These are phyloP conservation scores for Acanthis flammea DNA, from an alignment of 2,797 vertebrate genomes.

Conservation along the genomic window DNA sequence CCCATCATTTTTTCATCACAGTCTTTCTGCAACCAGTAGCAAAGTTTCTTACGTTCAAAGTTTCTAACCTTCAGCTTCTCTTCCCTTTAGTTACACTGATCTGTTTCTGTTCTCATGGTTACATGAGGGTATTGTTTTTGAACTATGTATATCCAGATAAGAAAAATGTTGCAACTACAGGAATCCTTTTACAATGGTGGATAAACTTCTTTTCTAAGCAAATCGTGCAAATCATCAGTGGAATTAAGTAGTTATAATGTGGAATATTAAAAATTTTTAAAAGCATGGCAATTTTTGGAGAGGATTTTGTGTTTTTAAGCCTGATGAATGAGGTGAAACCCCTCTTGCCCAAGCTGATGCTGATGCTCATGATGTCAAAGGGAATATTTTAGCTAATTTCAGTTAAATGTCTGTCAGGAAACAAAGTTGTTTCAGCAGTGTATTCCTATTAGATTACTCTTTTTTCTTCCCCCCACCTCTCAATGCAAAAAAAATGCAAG, in stretches of 20 bases:
- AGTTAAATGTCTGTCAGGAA: background rate
- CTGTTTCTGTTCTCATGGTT: background rate
- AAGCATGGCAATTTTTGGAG: background rate
- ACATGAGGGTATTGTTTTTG: background rate
- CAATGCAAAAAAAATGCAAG: background rate
- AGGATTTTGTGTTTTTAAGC: background rate
- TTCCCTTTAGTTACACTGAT: background rate
- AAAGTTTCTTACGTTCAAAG: background rate
- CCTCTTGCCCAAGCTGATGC: background rate
- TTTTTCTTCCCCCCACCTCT: background rate
- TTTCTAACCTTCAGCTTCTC: background rate
- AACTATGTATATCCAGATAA: background rate
- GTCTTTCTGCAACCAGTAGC: background rate
- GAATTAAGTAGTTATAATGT: background rate
- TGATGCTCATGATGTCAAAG: background rate
- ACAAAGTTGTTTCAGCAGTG: background rate
- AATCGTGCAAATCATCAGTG: background rate
- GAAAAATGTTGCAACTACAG: background rate
- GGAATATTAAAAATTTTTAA: background rate
- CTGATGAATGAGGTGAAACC: background rate
- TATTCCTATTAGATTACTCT: background rate
- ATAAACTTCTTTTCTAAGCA: background rate
- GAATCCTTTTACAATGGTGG: background rate
- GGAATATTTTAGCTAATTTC: background rate
- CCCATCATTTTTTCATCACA: background rate